Evolutionary conservation across 2,113 vertebrate species (phyloP), one percentile per base, ranked within the genome.

Genomic region (Antennarius striatus): DNA sequence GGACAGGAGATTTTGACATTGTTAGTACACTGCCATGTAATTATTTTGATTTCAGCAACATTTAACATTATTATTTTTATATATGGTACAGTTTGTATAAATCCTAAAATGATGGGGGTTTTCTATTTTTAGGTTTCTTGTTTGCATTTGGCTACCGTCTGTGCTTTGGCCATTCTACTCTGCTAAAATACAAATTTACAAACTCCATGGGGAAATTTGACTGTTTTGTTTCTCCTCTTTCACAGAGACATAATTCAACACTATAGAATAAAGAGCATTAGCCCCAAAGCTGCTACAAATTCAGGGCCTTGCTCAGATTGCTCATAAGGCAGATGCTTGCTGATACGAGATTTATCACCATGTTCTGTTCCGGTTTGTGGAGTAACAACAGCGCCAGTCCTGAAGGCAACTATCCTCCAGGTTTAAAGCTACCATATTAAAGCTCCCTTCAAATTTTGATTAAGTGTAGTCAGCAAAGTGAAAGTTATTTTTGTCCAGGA

Each of bases 211-310:
- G 81, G 75, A 83, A 59, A 85, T 71, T 63, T 59, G 22, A 16
- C 45, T 64, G 49, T 77, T 82, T 84, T 73, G 56, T 75, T 74
- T 54, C 64, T 54, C 53, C 63, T 16, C 3, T 69, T 22, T 22
- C 71, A 22, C 54, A 68, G 54, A 64, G 59, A 79, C 71, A 76
- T 74, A 63, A 81, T 69, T 83, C 65, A 55, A n/a, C 39, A 15
- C 63, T 65, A 56, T 78, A 70, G 75, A 71, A 48, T 59, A 49
- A 78, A 83, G 79, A 80, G 69, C 68, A 84, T 51, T 61, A 47
- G 77, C 67, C 65, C 74, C 8, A 48, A 12, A 68, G 70, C 77
- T 48, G 29, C 56, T 73, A 72, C 69, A 76, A 68, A 82, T 64
- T 83, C 68, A 85, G 48, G 61, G 40, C 45, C 49, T 59, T 71